Base-by-base conservation (phyloP, 2,797 vertebrate genomes). In the Cirrhinus mrigala region DNA sequence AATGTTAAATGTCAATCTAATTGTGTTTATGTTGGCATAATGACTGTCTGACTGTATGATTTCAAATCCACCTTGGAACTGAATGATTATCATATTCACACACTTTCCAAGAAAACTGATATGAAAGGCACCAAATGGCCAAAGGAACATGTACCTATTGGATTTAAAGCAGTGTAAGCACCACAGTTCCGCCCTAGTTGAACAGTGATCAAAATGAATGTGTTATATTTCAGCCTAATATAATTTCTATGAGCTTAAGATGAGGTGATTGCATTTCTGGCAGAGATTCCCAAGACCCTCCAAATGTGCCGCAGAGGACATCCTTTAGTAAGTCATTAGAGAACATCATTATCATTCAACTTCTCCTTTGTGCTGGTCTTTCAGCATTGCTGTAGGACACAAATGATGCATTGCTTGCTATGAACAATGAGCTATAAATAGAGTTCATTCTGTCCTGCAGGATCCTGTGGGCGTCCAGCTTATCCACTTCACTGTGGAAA, bases 391-490 rank as follows among this genome's bases (percentile, higher is more conserved):
- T 62, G 87, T 88, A 90, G 88, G 93, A 92, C 91, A 88, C 92
- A 93, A 91, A 92, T 94, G 93, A 94, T 93, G 90, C 90, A 94
- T 94, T 71, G 77, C 93, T 83, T 27, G 90, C 89, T 88, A 88
- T 90, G 92, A 93, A 94, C 93, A 94, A 93, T 91, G 82, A 89
- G 85, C 92, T 93, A 94, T 93, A 94, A 93, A 94, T 92, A 94
- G 92, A 90, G 86, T 80, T 27, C 14, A 56, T 88, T 86, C 48
- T 24, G 64, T 83, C 86, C 64, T 37, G 50, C 54, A 46, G 60
- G 40, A 76, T 81, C 86, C 83, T 84, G 79, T 85, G 76, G 86
- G 81, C 52, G 77, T 84, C 76, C 86, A 79, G 69, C 78, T 84
- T 73, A 78, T 76, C 83, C 79, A 60, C 82, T 69, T 54, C 66